These are phyloP conservation scores for Drosophila pseudotakahashii DNA, from an alignment of 2,888 invertebrate species.

Conservation along the genomic window DNA sequence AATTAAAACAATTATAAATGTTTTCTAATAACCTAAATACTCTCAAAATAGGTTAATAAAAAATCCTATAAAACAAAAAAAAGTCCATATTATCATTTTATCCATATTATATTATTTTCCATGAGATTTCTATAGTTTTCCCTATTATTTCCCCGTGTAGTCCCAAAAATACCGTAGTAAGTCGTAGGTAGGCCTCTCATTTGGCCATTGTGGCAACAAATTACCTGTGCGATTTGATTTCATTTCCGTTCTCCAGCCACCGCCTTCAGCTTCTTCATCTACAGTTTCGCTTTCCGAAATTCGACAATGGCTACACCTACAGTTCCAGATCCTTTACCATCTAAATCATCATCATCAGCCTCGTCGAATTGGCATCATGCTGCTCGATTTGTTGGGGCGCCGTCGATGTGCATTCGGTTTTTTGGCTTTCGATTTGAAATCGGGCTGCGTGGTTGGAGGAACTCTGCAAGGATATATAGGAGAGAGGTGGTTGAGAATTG, in stretches of 20 bases:
- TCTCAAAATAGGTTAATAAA: too few species aligned
- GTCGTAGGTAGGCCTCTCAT: constrained; percentile 30
- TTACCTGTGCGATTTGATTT: constrained; percentile 77
- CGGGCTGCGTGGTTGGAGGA: constrained; percentile 26
- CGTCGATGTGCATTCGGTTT: constrained; percentile 54
- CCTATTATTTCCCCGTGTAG: constrained; percentile 4
- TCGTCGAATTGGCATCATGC: constrained; percentile 14
- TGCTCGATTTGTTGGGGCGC: constrained; percentile 48
- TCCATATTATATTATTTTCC: too few species aligned
- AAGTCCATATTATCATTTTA: too few species aligned
- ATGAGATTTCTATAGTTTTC: not conserved
- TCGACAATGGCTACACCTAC: constrained; percentile 2
- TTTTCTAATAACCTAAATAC: too few species aligned
- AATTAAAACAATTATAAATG: too few species aligned
- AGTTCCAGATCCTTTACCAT: constrained; percentile 34
- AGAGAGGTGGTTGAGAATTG: constrained; percentile 18
- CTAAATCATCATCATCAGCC: constrained; percentile 40
- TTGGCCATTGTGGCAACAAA: constrained; percentile 63
- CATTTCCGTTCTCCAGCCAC: constrained; percentile 58
- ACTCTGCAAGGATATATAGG: constrained; percentile 30
- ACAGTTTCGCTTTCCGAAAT: constrained; percentile 1
- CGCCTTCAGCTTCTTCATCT: constrained; percentile 6
- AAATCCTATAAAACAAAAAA: too few species aligned
- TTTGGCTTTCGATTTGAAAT: constrained; percentile 60
- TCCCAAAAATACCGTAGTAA: constrained; percentile 5